Evolutionary conservation across 2,113 vertebrate species (phyloP), one percentile per base, ranked within the genome.

Genomic region (Gnathonemus echidnorhynchus): DNA sequence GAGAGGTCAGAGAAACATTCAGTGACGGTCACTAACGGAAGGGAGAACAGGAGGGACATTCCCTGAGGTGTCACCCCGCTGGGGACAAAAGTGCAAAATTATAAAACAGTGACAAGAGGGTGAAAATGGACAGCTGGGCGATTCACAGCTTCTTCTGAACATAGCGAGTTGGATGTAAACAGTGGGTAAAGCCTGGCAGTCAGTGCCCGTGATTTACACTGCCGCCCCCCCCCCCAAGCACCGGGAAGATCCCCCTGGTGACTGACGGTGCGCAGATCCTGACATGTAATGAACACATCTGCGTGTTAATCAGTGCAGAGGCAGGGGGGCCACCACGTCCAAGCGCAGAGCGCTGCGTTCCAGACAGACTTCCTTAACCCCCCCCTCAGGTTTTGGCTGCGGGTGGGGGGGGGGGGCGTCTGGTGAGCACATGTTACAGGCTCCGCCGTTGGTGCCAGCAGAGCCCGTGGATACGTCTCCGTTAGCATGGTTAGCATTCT

Each of bases 341-440:
- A 6, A 90, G 84, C 27, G 1, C 53, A 39, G 42, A n/a, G 88
- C 1, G 27, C 17, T 9, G 31, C 27, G 45, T 90, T 70, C 48
- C 13, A 45, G 50, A n/a, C 17, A 27, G 66, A 49, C 27, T 31
- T 77, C 39, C 52, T 42, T 13, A 42, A 35, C 62, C 27, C 27
- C 83, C 52, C 80, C 9, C 62, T 8, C 13, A 39, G 3, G 11
- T 77, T 77, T 66, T 66, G n/a, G 24, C 24, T 66, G 58, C 53
- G 2, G n/a, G n/a, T 19, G 3, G 3, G 24, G 62, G n/a, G 27
- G 48, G 49, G 15, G 2, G 0, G n/a, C 95, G 94, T 97, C 95
- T 97, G 96, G 95, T 95, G 95, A 93, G 93, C 96, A 97, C 91
- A 96, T 96, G 96, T 94, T 86, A 15, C 83, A 95, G 89, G 90